Base-by-base conservation (phyloP, 2,797 vertebrate genomes). In the Diplodus puntazzo region DNA sequence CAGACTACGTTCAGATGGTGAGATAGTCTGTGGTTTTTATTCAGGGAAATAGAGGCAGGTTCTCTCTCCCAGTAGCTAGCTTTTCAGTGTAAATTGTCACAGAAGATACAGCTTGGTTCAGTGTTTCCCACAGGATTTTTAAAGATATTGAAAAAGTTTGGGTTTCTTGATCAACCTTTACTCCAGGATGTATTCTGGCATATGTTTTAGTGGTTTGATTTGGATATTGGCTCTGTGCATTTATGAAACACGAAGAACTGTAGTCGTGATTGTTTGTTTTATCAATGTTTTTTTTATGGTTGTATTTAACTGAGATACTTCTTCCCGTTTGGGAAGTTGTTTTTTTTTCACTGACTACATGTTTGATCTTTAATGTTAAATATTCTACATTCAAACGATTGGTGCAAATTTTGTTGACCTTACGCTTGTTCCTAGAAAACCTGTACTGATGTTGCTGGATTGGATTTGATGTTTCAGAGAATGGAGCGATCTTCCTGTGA, bases 1-100 rank as follows among this genome's bases (percentile, higher is more conserved):
- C 50, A 16, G 60, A 43, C 25, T 16, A 1, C 0, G 27, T 45
- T 75, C 67, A 70, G 77, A 69, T 75, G 66, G 12, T 3, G 60
- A 88, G 75, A 84, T 72, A 71, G 76, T 43, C 75, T 72, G 65
- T 27, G 43, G 69, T 50, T 73, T 82, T 46, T 62, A 71, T 68
- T 52, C 55, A 45, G 49, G 18, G 52, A 66, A 21, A 73, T 73
- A 34, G 68, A 70, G 49, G 18, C 16, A 11, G 57, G 11, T 60
- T 69, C 30, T 67, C n/a, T 18, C n/a, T 18, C 1, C 27, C 39
- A 27, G 52, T 20, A 68, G 50, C 58, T 13, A 57, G 49, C 68
- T 55, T 34, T 25, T 49, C 21, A 70, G 25, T 18, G 21, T 27
- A 12, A 73, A 55, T 54, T 30, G 23, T 10, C 57, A 27, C 18